Base-by-base conservation (phyloP, 2,113 vertebrate species). In the Stomatorhinus ivindoensis region DNA sequence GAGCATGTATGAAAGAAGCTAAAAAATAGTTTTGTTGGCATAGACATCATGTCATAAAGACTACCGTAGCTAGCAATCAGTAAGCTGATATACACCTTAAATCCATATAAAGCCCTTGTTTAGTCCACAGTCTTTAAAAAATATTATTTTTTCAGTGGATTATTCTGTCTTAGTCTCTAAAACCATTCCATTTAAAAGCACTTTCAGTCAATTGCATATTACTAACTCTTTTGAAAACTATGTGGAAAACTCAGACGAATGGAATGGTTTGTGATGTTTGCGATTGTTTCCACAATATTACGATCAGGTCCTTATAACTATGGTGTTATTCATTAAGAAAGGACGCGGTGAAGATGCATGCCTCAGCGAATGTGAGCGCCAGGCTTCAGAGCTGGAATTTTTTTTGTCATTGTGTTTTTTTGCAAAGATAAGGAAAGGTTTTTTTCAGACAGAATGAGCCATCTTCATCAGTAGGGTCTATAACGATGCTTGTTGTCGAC, bases 111-210 rank as follows among this genome's bases (percentile, higher is more conserved):
- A 91, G 93, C 95, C 93, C 93, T 94, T 94, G 95, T 96, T 94
- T 92, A 93, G 93, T 94, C 96, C 96, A 97, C 95, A 95, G 95
- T 94, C 94, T 89, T 89, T 90, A 91, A 65, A 92, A 83, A 87
- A 9, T 91, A 91, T 91, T 47, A 8, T 47, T 15, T 50, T 17
- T 51, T 15, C 50, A 15, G 50, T 51, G 50, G 85, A 80, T 92
- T 92, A 39, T 93, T 94, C 88, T 87, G 92, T 80, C 90, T 93
- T 89, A 89, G 51, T 89, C 96, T 96, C 95, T 95, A 93, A 95
- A 96, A 95, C 96, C 97, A 96, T 98, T 98, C 97, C 97, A 96
- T 96, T 94, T 96, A 91, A 95, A 96, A 97, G 97, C 98, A 98
- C 98, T 98, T 99, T 98, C 94, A 94, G 96, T 96, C 96, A 94